These are phyloP conservation scores for Sesia apiformis DNA, from an alignment of 2,888 invertebrate genomes.

Conservation along the genomic window DNA sequence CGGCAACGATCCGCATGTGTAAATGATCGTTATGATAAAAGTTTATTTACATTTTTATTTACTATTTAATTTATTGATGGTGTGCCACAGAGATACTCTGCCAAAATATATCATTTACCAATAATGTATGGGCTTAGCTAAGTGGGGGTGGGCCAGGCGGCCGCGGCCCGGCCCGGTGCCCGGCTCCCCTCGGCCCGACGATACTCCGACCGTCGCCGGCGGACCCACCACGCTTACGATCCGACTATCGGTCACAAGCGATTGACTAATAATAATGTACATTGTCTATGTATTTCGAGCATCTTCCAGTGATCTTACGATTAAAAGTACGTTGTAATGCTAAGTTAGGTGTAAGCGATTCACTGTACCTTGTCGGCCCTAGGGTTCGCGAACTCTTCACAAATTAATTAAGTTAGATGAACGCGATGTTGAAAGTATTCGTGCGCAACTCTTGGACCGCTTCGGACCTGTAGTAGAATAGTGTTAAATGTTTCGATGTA, in stretches of 20 bases:
- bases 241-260: conserved; percentile 26
- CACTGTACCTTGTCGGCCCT: conserved; percentile 58
- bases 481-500: conserved; percentile 65
- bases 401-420: conserved; percentile 62
- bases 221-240: conserved; percentile 28
- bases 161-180: conserved; percentile 1
- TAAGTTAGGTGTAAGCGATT: conserved; percentile 60
- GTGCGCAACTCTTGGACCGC: conserved; percentile 49
- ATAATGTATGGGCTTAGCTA: conserved; percentile 41
- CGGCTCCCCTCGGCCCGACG: conserved; percentile 1
- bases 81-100: conserved; percentile 75
- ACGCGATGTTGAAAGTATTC: conserved; percentile 44
- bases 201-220: conserved; percentile 7
- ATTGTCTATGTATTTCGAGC: conserved; percentile 46
- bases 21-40: conserved; percentile 68
- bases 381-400: conserved; percentile 58
- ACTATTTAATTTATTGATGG: conserved; percentile 71
- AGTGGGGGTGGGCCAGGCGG: conserved; percentile 13
- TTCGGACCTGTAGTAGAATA: conserved; percentile 60
- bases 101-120: conserved; percentile 74
- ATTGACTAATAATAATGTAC: conserved; percentile 3
- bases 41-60: conserved; percentile 73
- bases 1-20: conserved; percentile 68
- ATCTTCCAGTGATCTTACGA: conserved; percentile 71
- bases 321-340: conserved; percentile 52